phyloP scores from a whole-genome alignment of 64 coral and sea anemone genomes.

The Astreopora myriophthalma region DNA sequence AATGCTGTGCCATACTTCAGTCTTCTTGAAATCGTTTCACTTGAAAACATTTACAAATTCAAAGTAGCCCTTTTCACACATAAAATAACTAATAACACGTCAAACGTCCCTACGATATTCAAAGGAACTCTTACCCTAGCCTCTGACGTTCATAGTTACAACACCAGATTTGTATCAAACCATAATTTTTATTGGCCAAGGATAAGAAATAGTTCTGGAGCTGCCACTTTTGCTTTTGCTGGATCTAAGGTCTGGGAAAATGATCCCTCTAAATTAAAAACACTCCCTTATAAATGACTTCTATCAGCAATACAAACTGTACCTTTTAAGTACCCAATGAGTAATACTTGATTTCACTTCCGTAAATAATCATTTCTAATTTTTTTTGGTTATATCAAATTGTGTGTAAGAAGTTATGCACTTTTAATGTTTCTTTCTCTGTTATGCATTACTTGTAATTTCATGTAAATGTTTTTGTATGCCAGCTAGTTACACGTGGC shows the following conservation, averaged over 20 bases:
- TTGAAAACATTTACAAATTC: neutral
- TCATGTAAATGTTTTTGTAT: too few relatives aligned
- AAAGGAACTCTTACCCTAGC: neutral
- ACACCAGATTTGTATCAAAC: neutral
- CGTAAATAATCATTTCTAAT: too few relatives aligned
- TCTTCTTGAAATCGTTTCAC: neutral
- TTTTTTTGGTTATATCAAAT: too few relatives aligned
- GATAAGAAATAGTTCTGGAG: neutral
- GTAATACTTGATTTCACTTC: too few relatives aligned
- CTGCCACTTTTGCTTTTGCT: too few relatives aligned
- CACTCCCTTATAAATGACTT: neutral
- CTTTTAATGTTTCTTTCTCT: too few relatives aligned
- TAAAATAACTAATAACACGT: neutral
- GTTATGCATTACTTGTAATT: too few relatives aligned
- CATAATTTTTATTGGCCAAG: neutral
- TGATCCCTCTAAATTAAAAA: neutral
- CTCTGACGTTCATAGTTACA: neutral
- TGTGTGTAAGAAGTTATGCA: too few relatives aligned
- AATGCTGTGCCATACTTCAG: neutral
- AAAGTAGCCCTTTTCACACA: neutral
- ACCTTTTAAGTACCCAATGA: constrained; percentile 10
- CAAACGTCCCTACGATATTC: neutral
- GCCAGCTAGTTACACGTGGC: too few relatives aligned
- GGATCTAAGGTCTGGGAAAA: neutral
- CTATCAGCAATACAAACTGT: neutral